These are phyloP conservation scores for Malthinus flaveolus DNA, from an alignment of 2,888 invertebrate species.

Conservation along the genomic window DNA sequence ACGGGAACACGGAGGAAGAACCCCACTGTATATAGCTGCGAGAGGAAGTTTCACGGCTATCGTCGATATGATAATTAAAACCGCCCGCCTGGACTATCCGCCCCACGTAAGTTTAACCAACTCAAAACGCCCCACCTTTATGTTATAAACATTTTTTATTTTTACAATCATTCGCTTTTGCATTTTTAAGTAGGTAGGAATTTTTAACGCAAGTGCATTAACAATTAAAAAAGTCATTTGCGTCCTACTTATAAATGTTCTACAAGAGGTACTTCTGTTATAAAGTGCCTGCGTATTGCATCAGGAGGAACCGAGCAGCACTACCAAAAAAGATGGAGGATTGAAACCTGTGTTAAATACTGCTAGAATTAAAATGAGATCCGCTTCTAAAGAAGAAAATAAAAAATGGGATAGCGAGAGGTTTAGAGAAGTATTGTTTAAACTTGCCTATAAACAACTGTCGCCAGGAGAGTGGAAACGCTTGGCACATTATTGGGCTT, in stretches of 20 bases:
- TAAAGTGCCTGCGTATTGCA: slow-evolving; percentile 31
- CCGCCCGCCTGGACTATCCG: slow-evolving; percentile 68
- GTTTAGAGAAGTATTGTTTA: slow-evolving; percentile 57
- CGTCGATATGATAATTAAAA: slow-evolving; percentile 80
- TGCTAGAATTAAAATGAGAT: slow-evolving; percentile 41
- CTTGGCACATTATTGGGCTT: slow-evolving; percentile 68
- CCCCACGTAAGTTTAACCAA: slow-evolving; percentile 56
- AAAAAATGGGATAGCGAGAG: slow-evolving; percentile 49
- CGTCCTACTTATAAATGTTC: slow-evolving; percentile 28
- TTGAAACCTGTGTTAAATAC: slow-evolving; percentile 45
- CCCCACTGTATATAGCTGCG: slow-evolving; percentile 76
- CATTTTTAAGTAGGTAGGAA: slow-evolving; percentile 24
- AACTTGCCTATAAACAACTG: slow-evolving; percentile 63
- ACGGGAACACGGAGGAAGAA: slow-evolving; percentile 65
- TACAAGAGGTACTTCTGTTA: slow-evolving; percentile 29
- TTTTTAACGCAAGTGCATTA: slow-evolving; percentile 19
- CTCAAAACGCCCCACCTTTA: neutral
- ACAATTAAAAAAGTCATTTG: slow-evolving; percentile 16
- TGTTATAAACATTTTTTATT: neutral
- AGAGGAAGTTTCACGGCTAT: slow-evolving; percentile 82
- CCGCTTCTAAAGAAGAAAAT: slow-evolving; percentile 38
- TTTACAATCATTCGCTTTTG: neutral
- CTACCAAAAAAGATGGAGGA: slow-evolving; percentile 32
- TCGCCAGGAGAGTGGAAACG: slow-evolving; percentile 67
- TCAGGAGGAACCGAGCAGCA: slow-evolving; percentile 43